Percentiles rank a stretch among this genome's conserved stretches.
These are phyloP conservation scores for Sinelater perroti DNA, from an alignment of 2,888 invertebrate species.

Conservation along the genomic window DNA sequence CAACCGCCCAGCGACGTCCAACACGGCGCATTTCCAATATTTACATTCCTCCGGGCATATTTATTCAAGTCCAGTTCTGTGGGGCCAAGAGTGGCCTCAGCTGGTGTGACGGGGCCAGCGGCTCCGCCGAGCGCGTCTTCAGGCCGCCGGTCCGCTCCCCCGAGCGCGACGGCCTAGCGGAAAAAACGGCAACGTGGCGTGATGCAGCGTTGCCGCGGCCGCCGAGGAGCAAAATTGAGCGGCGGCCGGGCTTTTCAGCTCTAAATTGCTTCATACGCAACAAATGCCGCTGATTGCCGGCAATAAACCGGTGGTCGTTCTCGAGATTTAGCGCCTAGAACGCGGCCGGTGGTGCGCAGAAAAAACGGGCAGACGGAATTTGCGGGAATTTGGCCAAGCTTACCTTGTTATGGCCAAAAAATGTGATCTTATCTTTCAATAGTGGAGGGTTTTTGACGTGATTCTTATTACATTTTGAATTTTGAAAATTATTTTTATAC, in stretches of 20 bases:
- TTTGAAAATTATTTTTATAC: too few relatives aligned
- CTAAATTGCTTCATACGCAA: conserved; percentile 20
- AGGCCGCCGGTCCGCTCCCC: conserved; percentile 17
- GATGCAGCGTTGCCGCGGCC: conserved; percentile 5
- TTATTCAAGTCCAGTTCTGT: conserved; percentile 42
- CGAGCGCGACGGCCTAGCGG: conserved; percentile 31
- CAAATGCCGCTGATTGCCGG: conserved; percentile 11
- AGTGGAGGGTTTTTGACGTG: too few relatives aligned
- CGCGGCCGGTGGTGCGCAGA: too few relatives aligned
- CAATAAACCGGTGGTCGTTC: conserved; percentile 12
- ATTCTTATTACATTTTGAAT: too few relatives aligned
- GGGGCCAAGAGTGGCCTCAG: conserved; percentile 32
- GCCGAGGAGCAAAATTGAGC: conserved; percentile 21
- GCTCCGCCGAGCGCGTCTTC: conserved; percentile 29
- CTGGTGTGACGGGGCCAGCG: conserved; percentile 34
- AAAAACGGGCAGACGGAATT: too few relatives aligned
- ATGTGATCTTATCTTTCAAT: too few relatives aligned
- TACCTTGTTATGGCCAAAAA: too few relatives aligned
- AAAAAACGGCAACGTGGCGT: conserved; percentile 26
- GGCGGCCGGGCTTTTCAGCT: conserved; percentile 10
- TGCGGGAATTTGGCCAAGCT: too few relatives aligned
- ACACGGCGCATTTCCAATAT: conserved; percentile 39
- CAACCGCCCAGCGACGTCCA: conserved; percentile 8
- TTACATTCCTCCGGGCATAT: conserved; percentile 41
- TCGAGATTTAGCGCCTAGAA: conserved; percentile 7